Evolutionary conservation across 2,888 invertebrate genomes (phyloP).

Genomic region (Deladenus siricidicola): DNA sequence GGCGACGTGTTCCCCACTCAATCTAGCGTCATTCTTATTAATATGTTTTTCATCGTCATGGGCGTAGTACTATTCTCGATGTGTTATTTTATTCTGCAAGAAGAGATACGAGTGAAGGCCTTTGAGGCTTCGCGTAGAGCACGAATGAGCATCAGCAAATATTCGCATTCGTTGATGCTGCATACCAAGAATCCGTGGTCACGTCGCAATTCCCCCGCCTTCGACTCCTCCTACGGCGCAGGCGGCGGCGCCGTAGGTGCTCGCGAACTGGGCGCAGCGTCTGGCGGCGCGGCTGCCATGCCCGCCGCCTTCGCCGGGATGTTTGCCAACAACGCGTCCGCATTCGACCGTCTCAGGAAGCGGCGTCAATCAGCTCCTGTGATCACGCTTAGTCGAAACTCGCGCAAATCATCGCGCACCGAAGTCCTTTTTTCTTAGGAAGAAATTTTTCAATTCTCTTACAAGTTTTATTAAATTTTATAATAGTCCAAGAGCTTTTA

Average conservation of each 20-base stretch:
- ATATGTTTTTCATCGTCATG: slow-evolving; percentile 40
- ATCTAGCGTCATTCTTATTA: slow-evolving; percentile 32
- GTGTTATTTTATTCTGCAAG: slow-evolving; percentile 50
- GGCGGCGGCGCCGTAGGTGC: background rate
- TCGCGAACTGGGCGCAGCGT: background rate
- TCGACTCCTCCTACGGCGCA: slow-evolving; percentile 22
- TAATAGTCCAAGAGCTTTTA: no score
- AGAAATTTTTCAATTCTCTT: no score
- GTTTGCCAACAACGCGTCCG: no score
- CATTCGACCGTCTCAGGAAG: slow-evolving; percentile 19
- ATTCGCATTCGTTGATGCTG: slow-evolving; percentile 39
- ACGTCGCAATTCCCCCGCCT: slow-evolving; percentile 39
- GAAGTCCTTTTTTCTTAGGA: slow-evolving; percentile 2
- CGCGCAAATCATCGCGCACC: background rate
- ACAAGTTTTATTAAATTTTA: no score
- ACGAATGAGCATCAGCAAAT: slow-evolving; percentile 40
- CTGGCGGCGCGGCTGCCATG: slow-evolving; percentile 4
- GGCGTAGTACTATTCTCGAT: slow-evolving; percentile 48
- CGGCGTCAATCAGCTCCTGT: slow-evolving; percentile 40
- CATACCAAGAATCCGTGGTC: slow-evolving; percentile 37
- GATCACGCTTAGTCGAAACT: slow-evolving; percentile 26
- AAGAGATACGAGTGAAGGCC: slow-evolving; percentile 42
- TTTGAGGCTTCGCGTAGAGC: slow-evolving; percentile 29
- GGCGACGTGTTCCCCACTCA: slow-evolving; percentile 44
- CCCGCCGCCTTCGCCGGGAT: slow-evolving; percentile 10